phyloP scores from a whole-genome alignment of 2,113 vertebrate species.

The Suncus etruscus region DNA sequence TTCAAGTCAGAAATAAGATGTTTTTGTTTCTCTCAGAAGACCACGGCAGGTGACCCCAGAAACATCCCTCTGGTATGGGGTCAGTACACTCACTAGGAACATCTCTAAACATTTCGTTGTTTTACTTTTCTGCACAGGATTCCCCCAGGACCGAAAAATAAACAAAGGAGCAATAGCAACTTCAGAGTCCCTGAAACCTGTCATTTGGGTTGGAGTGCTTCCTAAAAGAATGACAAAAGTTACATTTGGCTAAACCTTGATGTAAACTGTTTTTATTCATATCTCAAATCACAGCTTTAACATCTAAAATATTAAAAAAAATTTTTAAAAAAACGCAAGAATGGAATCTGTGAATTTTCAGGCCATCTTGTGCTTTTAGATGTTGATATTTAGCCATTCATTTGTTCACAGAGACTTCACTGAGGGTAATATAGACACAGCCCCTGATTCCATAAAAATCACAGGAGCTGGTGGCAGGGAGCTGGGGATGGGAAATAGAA shows the following conservation, averaged over 20 bases:
- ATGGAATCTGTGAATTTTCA: slow-evolving; percentile 8
- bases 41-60: background rate
- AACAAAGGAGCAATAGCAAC: background rate
- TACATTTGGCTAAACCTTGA: background rate
- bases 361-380: background rate
- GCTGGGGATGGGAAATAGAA: background rate
- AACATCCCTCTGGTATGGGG: background rate
- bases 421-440: background rate
- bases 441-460: background rate
- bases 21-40: slow-evolving; percentile 26
- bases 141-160: background rate
- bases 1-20: too few relatives aligned
- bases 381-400: background rate
- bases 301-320: slow-evolving; percentile 25
- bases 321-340: background rate
- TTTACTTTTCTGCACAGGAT: slow-evolving; percentile 26
- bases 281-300: slow-evolving; percentile 15
- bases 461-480: background rate
- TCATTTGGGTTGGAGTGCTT: background rate
- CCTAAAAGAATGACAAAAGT: background rate
- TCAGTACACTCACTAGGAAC: background rate
- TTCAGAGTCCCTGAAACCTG: background rate
- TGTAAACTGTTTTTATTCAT: background rate
- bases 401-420: background rate
- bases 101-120: slow-evolving; percentile 4